Conservation (phyloP, 2,888 invertebrate genomes). For the Drosophila colorata region DNA sequence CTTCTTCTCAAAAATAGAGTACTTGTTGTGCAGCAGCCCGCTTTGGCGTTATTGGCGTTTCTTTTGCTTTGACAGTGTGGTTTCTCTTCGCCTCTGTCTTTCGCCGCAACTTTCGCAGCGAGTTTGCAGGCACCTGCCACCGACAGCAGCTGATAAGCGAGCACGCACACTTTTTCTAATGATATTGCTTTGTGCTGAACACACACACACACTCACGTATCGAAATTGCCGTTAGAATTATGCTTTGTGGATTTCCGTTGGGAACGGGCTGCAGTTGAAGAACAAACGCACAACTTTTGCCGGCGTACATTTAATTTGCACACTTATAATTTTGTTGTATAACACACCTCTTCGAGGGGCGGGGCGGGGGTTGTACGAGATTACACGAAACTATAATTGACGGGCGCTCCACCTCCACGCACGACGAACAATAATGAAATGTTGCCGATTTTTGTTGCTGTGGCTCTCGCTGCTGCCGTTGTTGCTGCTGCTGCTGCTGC, state of each 20-base stretch:
- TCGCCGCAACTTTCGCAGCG: conserved; percentile 47
- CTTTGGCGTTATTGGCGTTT: conserved; percentile 47
- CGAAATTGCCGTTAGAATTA: conserved; percentile 9
- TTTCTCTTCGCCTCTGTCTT: conserved; percentile 55
- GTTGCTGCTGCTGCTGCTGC: conserved; percentile 20
- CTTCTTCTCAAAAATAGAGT: background rate
- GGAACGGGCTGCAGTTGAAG: conserved; percentile 44
- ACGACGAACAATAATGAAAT: conserved; percentile 69
- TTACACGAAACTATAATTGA: conserved; percentile 72
- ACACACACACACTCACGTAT: conserved; percentile 14
- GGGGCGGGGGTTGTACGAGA: conserved; percentile 35
- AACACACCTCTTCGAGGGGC: conserved; percentile 53
- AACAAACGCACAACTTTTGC: conserved; percentile 47
- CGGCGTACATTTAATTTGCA: conserved; percentile 47
- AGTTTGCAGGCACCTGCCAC: conserved; percentile 32
- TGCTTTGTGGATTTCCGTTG: conserved; percentile 3
- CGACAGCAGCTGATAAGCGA: conserved; percentile 58
- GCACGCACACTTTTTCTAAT: conserved; percentile 36
- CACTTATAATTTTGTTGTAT: conserved; percentile 74
- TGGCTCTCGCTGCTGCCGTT: conserved; percentile 41
- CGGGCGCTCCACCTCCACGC: conserved; percentile 71
- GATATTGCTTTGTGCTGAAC: conserved; percentile 36
- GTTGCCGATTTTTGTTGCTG: conserved; percentile 56
- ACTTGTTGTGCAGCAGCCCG: background rate
- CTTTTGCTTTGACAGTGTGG: conserved; percentile 59